Base-by-base conservation (phyloP, 2,888 invertebrate genomes). In the Lepas anatifera region DNA sequence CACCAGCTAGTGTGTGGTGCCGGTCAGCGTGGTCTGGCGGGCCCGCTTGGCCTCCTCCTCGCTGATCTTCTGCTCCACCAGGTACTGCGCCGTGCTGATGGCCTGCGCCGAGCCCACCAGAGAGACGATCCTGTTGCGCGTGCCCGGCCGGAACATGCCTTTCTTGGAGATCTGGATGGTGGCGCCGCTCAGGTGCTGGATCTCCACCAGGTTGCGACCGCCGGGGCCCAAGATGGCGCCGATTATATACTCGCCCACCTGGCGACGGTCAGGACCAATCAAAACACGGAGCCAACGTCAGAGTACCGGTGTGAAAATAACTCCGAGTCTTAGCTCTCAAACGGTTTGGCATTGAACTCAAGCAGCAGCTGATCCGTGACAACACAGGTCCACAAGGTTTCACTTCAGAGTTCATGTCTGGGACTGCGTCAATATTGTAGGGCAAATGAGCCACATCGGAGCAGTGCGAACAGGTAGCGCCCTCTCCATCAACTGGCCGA, bases 151-250 rank as follows among this genome's bases (percentile, higher is more conserved):
- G 85, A 93, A 96, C 79, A 92, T 92, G 81, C 95, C 95, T 85
- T 96, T 96, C 87, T 96, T 96, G 77, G 95, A 95, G 84, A 97
- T 96, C 85, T 96, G 95, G 83, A 97, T 95, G 85, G 91, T 95
- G 82, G 96, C 95, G 81, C 95, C 95, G 80, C 94, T 95, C 84
- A 90, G 87, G 84, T 95, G 93, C 85, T 96, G 96, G 83, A 97
- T 93, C 86, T 97, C 96, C 79, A 95, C 91, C 80, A 97, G 87
- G 82, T 94, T 91, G 83, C 94, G 90, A 75, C 96, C 97, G 80
- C 94, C 95, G 76, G 95, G 95, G 85, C 94, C 97, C 81, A 97
- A 86, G 79, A 98, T 95, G 80, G 95, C 96, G 79, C 96, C 97
- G 80, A 97, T 95, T 83, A 96, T 94, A 85, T 95, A 93, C 76